phyloP scores from a whole-genome alignment of 2,113 vertebrate species.

The Orientallactaga bullata region DNA sequence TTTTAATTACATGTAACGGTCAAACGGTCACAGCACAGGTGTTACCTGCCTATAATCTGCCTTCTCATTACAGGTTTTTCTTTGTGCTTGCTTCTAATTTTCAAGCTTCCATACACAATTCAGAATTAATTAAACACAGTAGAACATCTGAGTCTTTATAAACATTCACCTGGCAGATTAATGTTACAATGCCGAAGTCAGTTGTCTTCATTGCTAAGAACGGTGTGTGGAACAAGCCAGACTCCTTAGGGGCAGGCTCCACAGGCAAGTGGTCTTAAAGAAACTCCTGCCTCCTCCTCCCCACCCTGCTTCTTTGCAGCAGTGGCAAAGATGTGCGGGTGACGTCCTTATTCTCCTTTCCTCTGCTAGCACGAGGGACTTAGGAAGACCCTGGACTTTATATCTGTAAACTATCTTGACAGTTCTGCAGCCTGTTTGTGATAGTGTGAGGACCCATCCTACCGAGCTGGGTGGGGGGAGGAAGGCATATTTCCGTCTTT shows the following conservation, averaged over 20 bases:
- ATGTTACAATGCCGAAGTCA: neutral
- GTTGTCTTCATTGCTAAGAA: neutral
- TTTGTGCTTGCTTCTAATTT: conserved; percentile 62
- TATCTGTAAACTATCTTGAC: neutral
- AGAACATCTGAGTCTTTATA: conserved; percentile 17
- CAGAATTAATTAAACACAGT: conserved; percentile 62
- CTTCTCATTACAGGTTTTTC: conserved; percentile 40
- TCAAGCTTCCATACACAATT: conserved; percentile 33
- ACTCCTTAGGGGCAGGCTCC: neutral
- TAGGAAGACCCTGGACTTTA: neutral
- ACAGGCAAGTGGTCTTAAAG: neutral
- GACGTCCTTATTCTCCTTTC: neutral
- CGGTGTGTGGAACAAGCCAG: neutral
- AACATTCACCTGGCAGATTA: conserved; percentile 21
- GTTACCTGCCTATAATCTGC: neutral
- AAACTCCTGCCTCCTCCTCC: neutral
- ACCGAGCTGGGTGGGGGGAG: neutral
- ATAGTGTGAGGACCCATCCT: neutral
- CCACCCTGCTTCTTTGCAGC: neutral
- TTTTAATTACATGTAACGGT: neutral
- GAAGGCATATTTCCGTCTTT: neutral
- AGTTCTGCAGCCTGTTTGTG: neutral
- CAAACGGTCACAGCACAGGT: neutral
- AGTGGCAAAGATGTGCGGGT: neutral
- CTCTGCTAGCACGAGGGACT: neutral